phyloP scores from a whole-genome alignment of 2,113 vertebrate species.

The Prinia subflava region DNA sequence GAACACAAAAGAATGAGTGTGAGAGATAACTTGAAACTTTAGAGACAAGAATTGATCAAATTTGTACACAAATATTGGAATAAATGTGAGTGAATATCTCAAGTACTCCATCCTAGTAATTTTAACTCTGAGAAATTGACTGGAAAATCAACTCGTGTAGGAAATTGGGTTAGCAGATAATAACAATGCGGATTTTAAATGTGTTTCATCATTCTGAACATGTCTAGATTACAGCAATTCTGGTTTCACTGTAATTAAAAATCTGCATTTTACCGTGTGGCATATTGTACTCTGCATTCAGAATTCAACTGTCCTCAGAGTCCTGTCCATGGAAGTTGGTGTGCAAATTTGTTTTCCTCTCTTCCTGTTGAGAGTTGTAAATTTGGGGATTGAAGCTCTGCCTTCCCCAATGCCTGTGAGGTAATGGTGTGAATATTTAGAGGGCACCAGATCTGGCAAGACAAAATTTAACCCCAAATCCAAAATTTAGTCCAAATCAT shows the following conservation, averaged over 20 bases:
- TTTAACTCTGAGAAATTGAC: constrained; percentile 38
- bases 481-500: not conserved
- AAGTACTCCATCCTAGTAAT: not conserved
- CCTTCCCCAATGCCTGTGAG: not conserved
- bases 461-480: not conserved
- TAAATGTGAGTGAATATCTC: not conserved
- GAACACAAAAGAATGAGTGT: not conserved
- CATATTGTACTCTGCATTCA: not conserved
- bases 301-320: not conserved
- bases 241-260: not conserved
- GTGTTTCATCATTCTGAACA: constrained; percentile 7
- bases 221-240: not conserved
- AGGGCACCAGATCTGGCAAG: not conserved
- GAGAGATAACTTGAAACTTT: not conserved
- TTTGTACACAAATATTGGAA: not conserved
- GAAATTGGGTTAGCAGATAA: constrained; percentile 40
- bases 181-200: constrained; percentile 14
- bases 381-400: not conserved
- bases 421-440: not conserved
- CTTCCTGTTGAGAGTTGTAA: not conserved
- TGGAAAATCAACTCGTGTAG: constrained; percentile 34
- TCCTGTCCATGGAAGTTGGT: not conserved
- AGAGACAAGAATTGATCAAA: not conserved
- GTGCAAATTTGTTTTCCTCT: not conserved
- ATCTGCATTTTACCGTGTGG: not conserved